Conservation (phyloP, 2,888 invertebrate genomes). For the Dione juno region DNA sequence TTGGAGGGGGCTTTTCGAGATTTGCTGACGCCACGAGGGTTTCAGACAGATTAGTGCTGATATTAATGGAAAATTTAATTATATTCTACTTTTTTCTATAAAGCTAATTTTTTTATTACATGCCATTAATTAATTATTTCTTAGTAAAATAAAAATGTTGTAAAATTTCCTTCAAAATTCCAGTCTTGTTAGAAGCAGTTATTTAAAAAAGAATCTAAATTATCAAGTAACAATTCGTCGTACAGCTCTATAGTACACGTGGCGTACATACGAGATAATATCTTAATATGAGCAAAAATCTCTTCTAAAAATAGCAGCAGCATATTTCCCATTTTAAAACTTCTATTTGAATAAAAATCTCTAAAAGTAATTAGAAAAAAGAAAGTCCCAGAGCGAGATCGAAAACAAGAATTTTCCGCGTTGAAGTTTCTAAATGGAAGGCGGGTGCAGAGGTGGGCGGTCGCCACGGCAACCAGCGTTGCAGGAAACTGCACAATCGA, state of each 20-base stretch:
- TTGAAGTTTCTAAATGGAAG: constrained; percentile 65
- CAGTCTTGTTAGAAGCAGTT: background rate
- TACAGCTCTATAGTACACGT: background rate
- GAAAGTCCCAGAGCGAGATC: constrained; percentile 33
- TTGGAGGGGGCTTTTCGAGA: constrained; percentile 35
- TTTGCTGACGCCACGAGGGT: constrained; percentile 28
- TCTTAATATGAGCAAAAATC: background rate
- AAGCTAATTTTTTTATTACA: background rate
- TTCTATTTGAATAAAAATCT: constrained; percentile 17
- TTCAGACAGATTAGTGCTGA: constrained; percentile 20
- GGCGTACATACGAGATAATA: background rate
- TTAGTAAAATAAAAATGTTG: no score
- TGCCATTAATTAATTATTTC: no score
- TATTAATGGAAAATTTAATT: constrained; percentile 24
- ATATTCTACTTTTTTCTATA: background rate
- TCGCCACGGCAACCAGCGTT: constrained; percentile 73
- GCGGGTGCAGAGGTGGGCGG: constrained; percentile 67
- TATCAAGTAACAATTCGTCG: background rate
- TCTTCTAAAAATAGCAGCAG: constrained; percentile 5
- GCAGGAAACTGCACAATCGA: constrained; percentile 84
- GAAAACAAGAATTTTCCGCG: constrained; percentile 50
- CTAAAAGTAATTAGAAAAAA: constrained; percentile 25
- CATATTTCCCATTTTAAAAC: constrained; percentile 5
- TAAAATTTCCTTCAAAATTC: no score
- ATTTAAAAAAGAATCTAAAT: background rate